Percentiles rank a stretch among this genome's conserved stretches.
Conservation (phyloP, 2,888 invertebrate genomes). For the Lobophora halterata region DNA sequence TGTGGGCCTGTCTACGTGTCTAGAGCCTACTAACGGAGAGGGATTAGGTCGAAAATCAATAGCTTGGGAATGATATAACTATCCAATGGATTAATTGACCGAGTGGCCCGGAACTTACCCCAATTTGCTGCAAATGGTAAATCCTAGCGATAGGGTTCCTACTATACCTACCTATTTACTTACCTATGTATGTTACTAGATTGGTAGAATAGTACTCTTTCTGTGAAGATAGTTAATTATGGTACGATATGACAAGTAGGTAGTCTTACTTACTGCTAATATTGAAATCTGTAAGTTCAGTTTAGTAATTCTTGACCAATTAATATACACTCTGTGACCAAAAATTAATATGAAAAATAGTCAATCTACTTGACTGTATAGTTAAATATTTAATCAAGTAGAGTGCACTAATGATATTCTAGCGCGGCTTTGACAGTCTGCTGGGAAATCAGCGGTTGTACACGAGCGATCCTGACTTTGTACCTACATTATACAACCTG, state of each 20-base stretch:
- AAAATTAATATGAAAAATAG: too few relatives aligned
- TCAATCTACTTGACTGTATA: slow-evolving; percentile 43
- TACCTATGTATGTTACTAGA: neutral
- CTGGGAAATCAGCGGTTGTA: slow-evolving; percentile 61
- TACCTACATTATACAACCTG: slow-evolving; percentile 22
- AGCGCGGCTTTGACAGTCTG: slow-evolving; percentile 54
- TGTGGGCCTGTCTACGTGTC: too few relatives aligned
- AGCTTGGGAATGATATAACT: slow-evolving; percentile 29
- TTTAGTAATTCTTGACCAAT: too few relatives aligned
- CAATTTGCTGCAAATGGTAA: slow-evolving; percentile 23
- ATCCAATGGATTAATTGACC: slow-evolving; percentile 32
- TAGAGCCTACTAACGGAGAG: slow-evolving; percentile 18
- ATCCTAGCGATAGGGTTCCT: neutral
- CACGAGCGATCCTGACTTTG: slow-evolving; percentile 48
- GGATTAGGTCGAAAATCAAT: slow-evolving; percentile 31
- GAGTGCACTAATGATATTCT: slow-evolving; percentile 57
- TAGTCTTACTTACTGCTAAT: too few relatives aligned
- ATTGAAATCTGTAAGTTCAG: too few relatives aligned
- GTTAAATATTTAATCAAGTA: slow-evolving; percentile 62
- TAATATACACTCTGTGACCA: too few relatives aligned
- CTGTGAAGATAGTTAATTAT: too few relatives aligned
- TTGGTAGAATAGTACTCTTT: neutral
- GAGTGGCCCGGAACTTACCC: slow-evolving; percentile 28
- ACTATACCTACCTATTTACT: neutral
- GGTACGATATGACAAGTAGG: too few relatives aligned